Percentiles rank a stretch among this genome's conserved stretches.
These are phyloP conservation scores for Rousettus leschenaultii DNA, from an alignment of 2,113 vertebrate genomes.

Conservation along the genomic window DNA sequence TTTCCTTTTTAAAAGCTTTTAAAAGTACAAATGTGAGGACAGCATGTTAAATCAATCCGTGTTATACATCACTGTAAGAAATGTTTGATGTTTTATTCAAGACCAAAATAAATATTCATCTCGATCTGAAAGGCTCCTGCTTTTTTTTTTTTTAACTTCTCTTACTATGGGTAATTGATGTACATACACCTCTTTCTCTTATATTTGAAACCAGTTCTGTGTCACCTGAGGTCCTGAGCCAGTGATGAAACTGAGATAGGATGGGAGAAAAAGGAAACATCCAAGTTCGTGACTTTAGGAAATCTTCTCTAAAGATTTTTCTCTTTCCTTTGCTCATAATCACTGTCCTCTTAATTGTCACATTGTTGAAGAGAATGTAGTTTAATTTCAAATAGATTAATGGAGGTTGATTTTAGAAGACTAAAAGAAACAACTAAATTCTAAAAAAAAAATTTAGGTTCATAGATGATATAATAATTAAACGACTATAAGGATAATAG, in stretches of 20 bases:
- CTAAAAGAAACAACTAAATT: neutral
- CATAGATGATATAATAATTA: neutral
- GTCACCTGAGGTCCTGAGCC: neutral
- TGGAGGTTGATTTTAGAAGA: neutral
- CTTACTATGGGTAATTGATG: neutral
- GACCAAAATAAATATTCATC: slow-evolving; percentile 10
- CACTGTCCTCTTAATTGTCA: neutral
- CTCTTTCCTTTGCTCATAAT: neutral
- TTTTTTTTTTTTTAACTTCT: neutral
- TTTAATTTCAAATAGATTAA: neutral
- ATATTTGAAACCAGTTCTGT: slow-evolving; percentile 9
- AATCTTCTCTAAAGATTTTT: neutral
- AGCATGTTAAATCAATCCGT: neutral
- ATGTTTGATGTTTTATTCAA: neutral
- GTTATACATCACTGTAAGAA: neutral
- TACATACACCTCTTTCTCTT: neutral
- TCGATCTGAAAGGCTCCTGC: neutral
- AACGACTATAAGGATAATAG: neutral
- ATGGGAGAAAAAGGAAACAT: neutral
- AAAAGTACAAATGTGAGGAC: neutral
- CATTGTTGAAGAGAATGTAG: neutral
- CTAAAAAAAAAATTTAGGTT: neutral
- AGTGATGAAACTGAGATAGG: neutral
- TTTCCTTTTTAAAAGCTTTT: slow-evolving; percentile 5
- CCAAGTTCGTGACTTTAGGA: neutral